Percentiles rank a stretch among this genome's conserved stretches.
Evolutionary conservation across 1,140 invertebrate genomes (phyloP).

Genomic region (Trachymyrmex cornetzi): DNA sequence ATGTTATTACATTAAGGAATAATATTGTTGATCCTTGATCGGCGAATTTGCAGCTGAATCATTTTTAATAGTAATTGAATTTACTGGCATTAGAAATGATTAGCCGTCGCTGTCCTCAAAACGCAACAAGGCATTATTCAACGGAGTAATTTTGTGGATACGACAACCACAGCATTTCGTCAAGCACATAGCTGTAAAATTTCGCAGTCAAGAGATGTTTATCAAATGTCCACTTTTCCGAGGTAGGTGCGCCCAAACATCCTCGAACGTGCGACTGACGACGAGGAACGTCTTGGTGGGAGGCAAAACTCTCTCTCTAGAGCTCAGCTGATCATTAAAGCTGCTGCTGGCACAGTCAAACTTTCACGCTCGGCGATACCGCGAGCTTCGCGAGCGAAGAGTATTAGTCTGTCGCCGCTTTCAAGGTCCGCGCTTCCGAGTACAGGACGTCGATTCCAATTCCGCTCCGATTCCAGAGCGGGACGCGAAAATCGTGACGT

Average conservation of each 20-base stretch:
- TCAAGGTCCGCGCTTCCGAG: conserved; percentile 54
- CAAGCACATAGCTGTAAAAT: background rate
- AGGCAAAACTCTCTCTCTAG: conserved; percentile 80
- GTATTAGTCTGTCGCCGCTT: background rate
- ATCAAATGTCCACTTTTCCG: conserved; percentile 4
- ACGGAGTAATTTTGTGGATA: background rate
- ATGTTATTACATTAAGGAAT: too few relatives aligned
- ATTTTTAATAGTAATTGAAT: background rate
- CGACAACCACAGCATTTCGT: background rate
- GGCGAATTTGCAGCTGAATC: background rate
- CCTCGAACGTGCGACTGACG: conserved; percentile 51
- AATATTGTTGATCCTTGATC: too few relatives aligned
- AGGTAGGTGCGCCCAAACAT: conserved; percentile 42
- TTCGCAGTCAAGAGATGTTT: background rate
- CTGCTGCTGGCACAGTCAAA: conserved; percentile 81
- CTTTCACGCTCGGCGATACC: conserved; percentile 83
- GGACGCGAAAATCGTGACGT: background rate
- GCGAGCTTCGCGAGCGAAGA: conserved; percentile 68
- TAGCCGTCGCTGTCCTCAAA: background rate
- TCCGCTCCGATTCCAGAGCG: background rate
- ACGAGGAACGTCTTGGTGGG: conserved; percentile 74
- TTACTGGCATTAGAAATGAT: too few relatives aligned
- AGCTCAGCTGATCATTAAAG: conserved; percentile 81
- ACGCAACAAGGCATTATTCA: background rate
- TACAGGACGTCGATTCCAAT: background rate